A percentile compares a stretch with the other conserved stretches of the same genome.
Evolutionary conservation across 2,888 invertebrate species (phyloP).

Genomic region (Acleris laterana): DNA sequence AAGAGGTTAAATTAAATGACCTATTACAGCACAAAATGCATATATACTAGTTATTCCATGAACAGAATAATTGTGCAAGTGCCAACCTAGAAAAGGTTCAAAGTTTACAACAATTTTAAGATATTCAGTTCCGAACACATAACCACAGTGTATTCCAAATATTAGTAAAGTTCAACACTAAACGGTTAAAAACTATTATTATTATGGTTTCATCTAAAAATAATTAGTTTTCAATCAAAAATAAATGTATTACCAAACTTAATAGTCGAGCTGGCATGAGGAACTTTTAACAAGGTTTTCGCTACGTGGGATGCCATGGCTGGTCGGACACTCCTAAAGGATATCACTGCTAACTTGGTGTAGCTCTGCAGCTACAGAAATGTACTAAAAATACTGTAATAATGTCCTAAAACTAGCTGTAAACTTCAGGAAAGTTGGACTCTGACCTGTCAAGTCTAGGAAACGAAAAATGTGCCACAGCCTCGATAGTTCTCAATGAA

Average conservation of each 20-base stretch:
- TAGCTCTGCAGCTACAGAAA: constrained; percentile 51
- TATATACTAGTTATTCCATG: constrained; percentile 22
- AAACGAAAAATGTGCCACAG: constrained; percentile 39
- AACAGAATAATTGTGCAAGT: constrained; percentile 52
- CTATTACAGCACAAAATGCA: constrained; percentile 2
- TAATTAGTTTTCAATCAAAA: constrained; percentile 18
- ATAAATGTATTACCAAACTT: constrained; percentile 69
- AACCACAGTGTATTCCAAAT: constrained; percentile 1
- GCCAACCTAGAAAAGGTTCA: constrained; percentile 64
- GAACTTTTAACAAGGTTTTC: constrained; percentile 70
- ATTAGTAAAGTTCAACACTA: not conserved
- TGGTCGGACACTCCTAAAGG: constrained; percentile 45
- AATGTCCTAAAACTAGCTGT: constrained; percentile 50
- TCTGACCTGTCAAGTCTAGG: constrained; percentile 67
- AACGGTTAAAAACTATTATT: constrained; percentile 2
- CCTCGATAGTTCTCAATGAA: constrained; percentile 16
- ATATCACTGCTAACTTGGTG: constrained; percentile 45
- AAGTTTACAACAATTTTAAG: constrained; percentile 55
- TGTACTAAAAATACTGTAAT: constrained; percentile 47
- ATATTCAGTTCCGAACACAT: constrained; percentile 9
- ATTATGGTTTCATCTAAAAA: not conserved
- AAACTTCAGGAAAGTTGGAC: constrained; percentile 72
- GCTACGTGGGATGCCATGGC: constrained; percentile 77
- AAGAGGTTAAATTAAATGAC: constrained; percentile 3
- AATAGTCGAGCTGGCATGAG: constrained; percentile 65